Evolutionary conservation across 2,888 invertebrate genomes (phyloP), one percentile per base, ranked within the genome.

Genomic region (Pharmacophagus antenor): DNA sequence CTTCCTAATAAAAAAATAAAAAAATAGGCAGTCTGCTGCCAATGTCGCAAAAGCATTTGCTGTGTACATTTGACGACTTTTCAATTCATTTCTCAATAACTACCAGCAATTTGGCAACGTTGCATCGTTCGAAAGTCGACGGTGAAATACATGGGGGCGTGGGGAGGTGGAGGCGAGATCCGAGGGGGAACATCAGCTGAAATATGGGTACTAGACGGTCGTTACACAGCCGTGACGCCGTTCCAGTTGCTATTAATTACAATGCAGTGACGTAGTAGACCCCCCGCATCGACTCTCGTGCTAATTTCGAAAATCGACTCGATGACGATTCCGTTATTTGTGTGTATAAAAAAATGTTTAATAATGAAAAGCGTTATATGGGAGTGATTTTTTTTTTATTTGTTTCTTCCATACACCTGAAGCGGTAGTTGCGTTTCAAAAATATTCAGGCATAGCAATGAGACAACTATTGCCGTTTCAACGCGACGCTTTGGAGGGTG

Each of bases 161-260:
- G 50, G 18, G 62, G 62, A 58, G 61, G 62, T n/a, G n/a, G 57
- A 61, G 66, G 69, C 69, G 67, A 69, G 73, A 67, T n/a, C n/a
- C n/a, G n/a, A n/a, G n/a, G n/a, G 68, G 69, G 63, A 69, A 69
- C 75, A 76, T 68, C 58, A 68, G 65, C 70, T 77, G 71, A 82
- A 82, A 81, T 81, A 82, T 80, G 74, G 76, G 73, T 71, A 71
- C 74, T 73, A 77, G 78, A 77, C 79, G 73, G 75, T 73, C 72
- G 67, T 77, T 77, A 77, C 74, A 63, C 65, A 65, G 70, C 65
- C 62, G 71, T 72, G 74, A 76, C 73, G 74, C 69, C 68, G 73
- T 63, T 77, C 75, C 79, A 82, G 76, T 82, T 80, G 80, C 75
- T 74, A 78, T 79, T 82, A 80, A 83, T 82, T 80, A 79, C 74